A percentile compares a stretch with the other conserved stretches of the same genome.
These are phyloP conservation scores for Mesembrinibis cayennensis DNA, from an alignment of 2,113 vertebrate genomes.

Conservation along the genomic window DNA sequence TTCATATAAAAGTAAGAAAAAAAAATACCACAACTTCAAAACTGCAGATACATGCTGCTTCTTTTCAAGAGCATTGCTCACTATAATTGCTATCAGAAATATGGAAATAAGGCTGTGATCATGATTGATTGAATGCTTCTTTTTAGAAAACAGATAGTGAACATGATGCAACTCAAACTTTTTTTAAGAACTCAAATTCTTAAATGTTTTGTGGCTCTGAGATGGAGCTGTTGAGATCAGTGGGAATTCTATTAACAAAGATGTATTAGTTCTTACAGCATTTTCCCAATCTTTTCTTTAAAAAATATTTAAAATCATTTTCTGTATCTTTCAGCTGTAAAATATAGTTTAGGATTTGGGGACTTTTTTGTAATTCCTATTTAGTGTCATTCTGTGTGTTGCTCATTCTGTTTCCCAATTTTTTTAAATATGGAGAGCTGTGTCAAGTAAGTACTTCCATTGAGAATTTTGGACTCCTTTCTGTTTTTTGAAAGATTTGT, in stretches of 20 bases:
- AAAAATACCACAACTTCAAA: neutral
- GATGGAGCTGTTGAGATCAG: neutral
- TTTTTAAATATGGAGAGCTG: neutral
- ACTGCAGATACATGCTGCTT: neutral
- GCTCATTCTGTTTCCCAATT: neutral
- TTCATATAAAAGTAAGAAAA: neutral
- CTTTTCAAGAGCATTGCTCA: neutral
- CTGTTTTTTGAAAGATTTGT: neutral
- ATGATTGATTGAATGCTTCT: neutral
- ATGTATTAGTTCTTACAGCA: neutral
- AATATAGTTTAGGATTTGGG: neutral
- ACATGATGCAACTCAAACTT: neutral
- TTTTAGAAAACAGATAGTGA: neutral
- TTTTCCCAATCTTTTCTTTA: neutral
- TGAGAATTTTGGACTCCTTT: neutral
- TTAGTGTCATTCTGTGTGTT: neutral
- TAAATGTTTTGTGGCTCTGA: neutral
- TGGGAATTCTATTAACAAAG: neutral
- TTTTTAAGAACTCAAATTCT: neutral
- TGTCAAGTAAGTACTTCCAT: neutral
- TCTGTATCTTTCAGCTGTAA: neutral
- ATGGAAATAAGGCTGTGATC: neutral
- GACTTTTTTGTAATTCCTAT: neutral
- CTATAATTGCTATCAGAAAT: neutral
- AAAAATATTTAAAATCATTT: neutral